Conservation (phyloP, 1,140 invertebrate genomes). For the Contarinia nasturtii region DNA sequence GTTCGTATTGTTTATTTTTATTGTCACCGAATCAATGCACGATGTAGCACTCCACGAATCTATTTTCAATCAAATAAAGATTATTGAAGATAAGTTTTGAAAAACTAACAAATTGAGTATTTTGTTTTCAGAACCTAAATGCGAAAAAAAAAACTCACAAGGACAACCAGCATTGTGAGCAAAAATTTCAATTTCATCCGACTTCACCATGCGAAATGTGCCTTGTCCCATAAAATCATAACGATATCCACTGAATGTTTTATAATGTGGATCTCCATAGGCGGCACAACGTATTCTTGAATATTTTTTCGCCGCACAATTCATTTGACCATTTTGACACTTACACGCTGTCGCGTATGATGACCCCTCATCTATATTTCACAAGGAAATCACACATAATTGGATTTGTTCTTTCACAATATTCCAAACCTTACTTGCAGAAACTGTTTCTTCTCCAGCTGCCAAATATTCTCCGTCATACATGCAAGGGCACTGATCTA, state of each 20-base stretch:
- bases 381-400: too few species aligned
- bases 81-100: too few species aligned
- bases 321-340: slow-evolving; percentile 38
- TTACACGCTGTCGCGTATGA: slow-evolving; percentile 36
- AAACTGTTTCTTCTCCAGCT: slow-evolving; percentile 47
- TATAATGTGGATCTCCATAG: slow-evolving; percentile 77
- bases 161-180: slow-evolving; percentile 66
- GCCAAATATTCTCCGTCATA: slow-evolving; percentile 50
- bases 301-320: slow-evolving; percentile 53
- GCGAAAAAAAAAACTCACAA: slow-evolving; percentile 44
- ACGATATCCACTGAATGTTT: slow-evolving; percentile 67
- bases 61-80: too few species aligned
- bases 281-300: slow-evolving; percentile 48
- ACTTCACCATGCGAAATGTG: slow-evolving; percentile 57
- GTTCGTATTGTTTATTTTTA: slow-evolving; percentile 29
- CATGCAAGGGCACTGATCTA: slow-evolving; percentile 54
- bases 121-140: slow-evolving; percentile 28
- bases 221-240: slow-evolving; percentile 83
- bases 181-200: slow-evolving; percentile 46
- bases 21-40: slow-evolving; percentile 62
- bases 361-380: too few species aligned
- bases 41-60: too few species aligned
- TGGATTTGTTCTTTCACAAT: too few species aligned
- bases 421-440: slow-evolving; percentile 48
- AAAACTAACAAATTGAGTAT: too few species aligned